Evolutionary conservation across 2,888 invertebrate genomes (phyloP).

Genomic region (Hypomecis punctinalis): DNA sequence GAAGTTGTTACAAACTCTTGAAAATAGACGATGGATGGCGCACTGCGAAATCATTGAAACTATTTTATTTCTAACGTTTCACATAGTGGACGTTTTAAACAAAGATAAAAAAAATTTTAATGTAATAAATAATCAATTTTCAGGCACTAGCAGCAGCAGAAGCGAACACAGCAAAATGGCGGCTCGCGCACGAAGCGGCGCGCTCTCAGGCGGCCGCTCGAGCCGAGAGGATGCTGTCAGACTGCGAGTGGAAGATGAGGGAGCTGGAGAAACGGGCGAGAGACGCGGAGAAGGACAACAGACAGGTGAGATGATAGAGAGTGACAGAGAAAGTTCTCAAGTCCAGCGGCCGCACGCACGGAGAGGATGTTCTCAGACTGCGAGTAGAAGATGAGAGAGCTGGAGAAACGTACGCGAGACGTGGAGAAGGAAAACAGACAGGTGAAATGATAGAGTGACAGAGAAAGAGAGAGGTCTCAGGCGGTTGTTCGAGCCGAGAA

Average conservation of each 20-base stretch:
- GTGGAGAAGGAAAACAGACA: not conserved
- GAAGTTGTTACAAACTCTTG: no score
- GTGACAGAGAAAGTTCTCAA: not conserved
- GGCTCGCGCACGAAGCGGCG: slow-evolving; percentile 88
- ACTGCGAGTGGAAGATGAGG: slow-evolving; percentile 94
- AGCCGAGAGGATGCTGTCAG: slow-evolving; percentile 90
- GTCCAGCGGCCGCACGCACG: no score
- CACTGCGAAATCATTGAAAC: no score
- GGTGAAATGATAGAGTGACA: no score
- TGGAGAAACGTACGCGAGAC: not conserved
- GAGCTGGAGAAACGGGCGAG: slow-evolving; percentile 90
- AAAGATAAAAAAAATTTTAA: not conserved
- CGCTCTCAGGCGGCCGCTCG: slow-evolving; percentile 88
- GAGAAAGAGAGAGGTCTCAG: slow-evolving; percentile 76
- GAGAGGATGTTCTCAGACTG: no score
- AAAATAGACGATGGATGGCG: no score
- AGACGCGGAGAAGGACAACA: slow-evolving; percentile 86
- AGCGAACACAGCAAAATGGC: slow-evolving; percentile 84
- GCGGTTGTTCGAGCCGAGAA: slow-evolving; percentile 89
- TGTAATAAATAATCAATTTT: slow-evolving; percentile 8
- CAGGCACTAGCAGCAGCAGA: slow-evolving; percentile 86
- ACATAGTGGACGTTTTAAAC: no score
- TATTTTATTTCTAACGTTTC: no score
- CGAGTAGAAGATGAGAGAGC: not conserved
- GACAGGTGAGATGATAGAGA: slow-evolving; percentile 65